phyloP scores from a whole-genome alignment of 2,888 invertebrate genomes.

The Anoncus sp. region DNA sequence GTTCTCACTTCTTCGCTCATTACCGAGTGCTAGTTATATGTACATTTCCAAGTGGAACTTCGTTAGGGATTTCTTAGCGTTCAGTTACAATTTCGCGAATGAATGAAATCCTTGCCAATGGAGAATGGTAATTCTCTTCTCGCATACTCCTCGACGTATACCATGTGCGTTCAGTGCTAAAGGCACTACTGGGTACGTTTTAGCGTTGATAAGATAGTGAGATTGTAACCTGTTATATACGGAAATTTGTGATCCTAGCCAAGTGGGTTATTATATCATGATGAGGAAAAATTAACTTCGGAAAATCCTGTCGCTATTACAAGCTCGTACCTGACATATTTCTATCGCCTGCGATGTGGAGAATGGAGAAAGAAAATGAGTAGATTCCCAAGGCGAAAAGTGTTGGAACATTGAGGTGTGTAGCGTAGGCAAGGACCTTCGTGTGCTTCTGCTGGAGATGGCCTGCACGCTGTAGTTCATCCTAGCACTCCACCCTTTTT shows the following conservation, averaged over 20 bases:
- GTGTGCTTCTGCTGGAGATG: constrained; percentile 5
- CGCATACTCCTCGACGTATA: neutral
- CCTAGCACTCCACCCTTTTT: constrained; percentile 42
- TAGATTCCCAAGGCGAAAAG: constrained; percentile 13
- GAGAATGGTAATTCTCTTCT: constrained; percentile 22
- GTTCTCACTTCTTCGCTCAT: constrained; percentile 53
- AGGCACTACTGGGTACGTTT: constrained; percentile 10
- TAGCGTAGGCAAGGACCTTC: constrained; percentile 17
- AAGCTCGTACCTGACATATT: constrained; percentile 26
- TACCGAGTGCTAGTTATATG: constrained; percentile 8
- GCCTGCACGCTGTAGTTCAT: constrained; percentile 46
- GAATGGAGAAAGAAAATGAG: constrained; percentile 16
- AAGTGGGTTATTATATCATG: constrained; percentile 18
- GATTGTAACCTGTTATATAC: constrained; percentile 4
- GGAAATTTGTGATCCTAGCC: constrained; percentile 9
- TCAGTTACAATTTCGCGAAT: constrained; percentile 37
- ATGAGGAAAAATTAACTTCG: constrained; percentile 1
- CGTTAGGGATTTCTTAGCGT: constrained; percentile 47
- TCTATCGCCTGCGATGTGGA: constrained; percentile 6
- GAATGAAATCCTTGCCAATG: constrained; percentile 38
- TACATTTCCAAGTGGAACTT: constrained; percentile 42
- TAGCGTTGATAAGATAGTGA: constrained; percentile 15
- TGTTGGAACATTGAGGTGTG: neutral
- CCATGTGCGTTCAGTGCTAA: constrained; percentile 4
- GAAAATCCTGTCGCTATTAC: constrained; percentile 32